Percentiles rank a stretch among this genome's conserved stretches.
Evolutionary conservation across 1,140 invertebrate species (phyloP).

Genomic region (Parasteatoda tepidariorum): DNA sequence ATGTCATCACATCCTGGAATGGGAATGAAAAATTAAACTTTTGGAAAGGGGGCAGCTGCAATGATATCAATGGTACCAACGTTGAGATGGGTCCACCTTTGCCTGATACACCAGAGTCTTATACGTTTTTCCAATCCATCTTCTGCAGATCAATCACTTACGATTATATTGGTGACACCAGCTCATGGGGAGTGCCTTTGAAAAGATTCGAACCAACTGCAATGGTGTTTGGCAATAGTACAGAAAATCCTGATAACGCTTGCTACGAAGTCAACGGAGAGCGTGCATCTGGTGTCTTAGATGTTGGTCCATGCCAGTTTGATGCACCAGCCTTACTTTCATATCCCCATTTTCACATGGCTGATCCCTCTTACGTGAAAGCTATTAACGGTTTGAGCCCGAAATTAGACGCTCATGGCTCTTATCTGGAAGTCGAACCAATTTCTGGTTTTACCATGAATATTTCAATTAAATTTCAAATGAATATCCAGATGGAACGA

Average conservation of each 20-base stretch:
- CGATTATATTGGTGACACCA: background rate
- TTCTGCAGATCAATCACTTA: constrained; percentile 41
- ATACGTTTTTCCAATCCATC: constrained; percentile 43
- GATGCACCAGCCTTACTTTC: constrained; percentile 76
- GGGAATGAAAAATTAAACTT: constrained; percentile 71
- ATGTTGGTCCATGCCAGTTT: constrained; percentile 48
- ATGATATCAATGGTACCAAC: constrained; percentile 61
- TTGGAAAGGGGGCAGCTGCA: constrained; percentile 60
- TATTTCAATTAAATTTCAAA: constrained; percentile 21
- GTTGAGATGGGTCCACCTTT: constrained; percentile 39
- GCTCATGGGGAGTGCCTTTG: background rate
- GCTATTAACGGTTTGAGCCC: constrained; percentile 20
- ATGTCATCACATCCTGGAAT: constrained; percentile 71
- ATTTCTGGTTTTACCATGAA: constrained; percentile 25
- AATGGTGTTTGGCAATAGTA: constrained; percentile 27
- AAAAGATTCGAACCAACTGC: constrained; percentile 15
- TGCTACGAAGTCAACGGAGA: constrained; percentile 23
- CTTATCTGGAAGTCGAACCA: constrained; percentile 25
- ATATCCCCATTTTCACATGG: constrained; percentile 83
- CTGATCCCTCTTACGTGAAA: constrained; percentile 71
- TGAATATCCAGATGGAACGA: constrained; percentile 15
- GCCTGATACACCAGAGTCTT: background rate
- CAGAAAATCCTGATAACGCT: constrained; percentile 32
- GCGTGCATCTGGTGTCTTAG: constrained; percentile 28
- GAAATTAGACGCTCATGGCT: background rate